Conservation (phyloP, 2,888 invertebrate species). For the Tyria jacobaeae region DNA sequence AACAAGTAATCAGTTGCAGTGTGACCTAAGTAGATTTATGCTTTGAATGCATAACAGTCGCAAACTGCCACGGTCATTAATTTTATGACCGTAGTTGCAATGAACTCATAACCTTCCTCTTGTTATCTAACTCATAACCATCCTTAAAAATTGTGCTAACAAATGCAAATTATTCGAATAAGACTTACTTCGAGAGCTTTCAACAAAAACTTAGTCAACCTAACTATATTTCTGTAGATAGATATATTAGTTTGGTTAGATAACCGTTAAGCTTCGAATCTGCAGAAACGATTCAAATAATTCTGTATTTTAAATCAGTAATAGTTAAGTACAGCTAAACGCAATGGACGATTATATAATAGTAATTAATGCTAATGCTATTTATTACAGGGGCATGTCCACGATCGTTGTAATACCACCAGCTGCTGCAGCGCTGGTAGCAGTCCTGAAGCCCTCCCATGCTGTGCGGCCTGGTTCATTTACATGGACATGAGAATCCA, state of each 20-base stretch:
- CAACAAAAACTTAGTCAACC: neutral
- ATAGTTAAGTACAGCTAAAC: neutral
- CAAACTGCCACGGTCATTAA: neutral
- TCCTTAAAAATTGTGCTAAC: neutral
- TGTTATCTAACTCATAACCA: neutral
- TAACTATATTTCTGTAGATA: neutral
- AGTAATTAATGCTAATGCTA: too few species aligned
- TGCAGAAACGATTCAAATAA: too few species aligned
- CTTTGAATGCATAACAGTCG: neutral
- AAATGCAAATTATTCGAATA: neutral
- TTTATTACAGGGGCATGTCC: slow-evolving; percentile 90
- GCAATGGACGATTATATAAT: neutral
- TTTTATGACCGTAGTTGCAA: neutral
- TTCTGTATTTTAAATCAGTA: neutral
- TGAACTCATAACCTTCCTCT: too few species aligned
- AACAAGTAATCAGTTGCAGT: neutral
- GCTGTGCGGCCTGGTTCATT: slow-evolving; percentile 90
- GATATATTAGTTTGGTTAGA: neutral
- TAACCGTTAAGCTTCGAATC: neutral
- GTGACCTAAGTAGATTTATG: neutral
- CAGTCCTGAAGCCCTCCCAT: slow-evolving; percentile 90
- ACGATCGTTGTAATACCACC: slow-evolving; percentile 91
- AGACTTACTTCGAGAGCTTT: too few species aligned
- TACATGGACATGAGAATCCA: slow-evolving; percentile 90
- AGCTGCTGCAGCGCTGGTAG: slow-evolving; percentile 90